A percentile compares a stretch with the other conserved stretches of the same genome.
These are phyloP conservation scores for Orthosia cruda DNA, from an alignment of 2,888 invertebrate species.

Conservation along the genomic window DNA sequence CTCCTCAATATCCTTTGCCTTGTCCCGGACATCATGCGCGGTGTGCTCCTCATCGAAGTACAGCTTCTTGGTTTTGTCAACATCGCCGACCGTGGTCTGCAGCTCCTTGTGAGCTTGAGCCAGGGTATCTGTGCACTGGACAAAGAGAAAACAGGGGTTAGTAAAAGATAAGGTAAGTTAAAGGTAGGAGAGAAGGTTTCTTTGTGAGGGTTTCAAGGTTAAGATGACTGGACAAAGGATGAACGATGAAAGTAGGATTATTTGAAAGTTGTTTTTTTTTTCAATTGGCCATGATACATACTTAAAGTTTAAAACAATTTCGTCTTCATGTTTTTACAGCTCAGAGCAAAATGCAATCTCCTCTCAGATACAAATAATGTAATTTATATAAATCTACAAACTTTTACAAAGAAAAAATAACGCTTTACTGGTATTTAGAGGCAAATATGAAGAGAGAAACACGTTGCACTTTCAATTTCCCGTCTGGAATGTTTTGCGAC, in stretches of 20 bases:
- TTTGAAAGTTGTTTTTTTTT: no score
- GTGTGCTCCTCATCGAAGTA: constrained; percentile 99
- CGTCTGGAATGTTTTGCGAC: no score
- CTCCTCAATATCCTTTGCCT: constrained; percentile 98
- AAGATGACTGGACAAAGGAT: no score
- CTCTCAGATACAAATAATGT: background rate
- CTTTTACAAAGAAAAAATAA: no score
- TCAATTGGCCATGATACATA: no score
- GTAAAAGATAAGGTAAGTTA: background rate
- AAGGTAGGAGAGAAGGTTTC: no score
- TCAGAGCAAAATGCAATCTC: background rate
- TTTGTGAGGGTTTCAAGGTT: background rate
- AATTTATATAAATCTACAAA: no score
- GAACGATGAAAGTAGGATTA: no score
- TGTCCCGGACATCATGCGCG: constrained; percentile 98
- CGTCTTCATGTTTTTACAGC: background rate
- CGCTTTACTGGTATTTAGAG: no score
- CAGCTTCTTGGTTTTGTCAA: constrained; percentile 98
- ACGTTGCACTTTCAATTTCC: no score
- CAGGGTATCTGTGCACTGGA: constrained; percentile 95
- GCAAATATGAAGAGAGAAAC: no score
- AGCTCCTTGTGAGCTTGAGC: constrained; percentile 97
- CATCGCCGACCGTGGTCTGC: constrained; percentile 96
- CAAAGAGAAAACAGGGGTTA: constrained; percentile 18
- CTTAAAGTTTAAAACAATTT: no score